Conservation (phyloP, 2,113 vertebrate genomes). For the Conger conger region DNA sequence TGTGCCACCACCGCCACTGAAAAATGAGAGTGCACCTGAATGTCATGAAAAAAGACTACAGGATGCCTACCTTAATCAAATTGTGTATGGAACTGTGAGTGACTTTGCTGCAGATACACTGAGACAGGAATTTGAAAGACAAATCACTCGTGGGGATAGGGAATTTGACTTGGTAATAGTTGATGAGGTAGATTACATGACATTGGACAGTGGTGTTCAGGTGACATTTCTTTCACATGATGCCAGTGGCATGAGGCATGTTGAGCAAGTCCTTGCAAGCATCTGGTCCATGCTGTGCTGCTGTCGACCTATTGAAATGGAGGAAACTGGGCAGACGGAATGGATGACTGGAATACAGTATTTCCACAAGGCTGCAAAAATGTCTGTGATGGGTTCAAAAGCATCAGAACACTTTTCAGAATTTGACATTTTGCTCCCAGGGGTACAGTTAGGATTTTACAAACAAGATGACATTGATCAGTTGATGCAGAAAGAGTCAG, state of each 20-base stretch:
- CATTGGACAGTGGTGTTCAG: conserved; percentile 48
- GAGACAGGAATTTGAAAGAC: too few species aligned
- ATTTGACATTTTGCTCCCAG: conserved; percentile 26
- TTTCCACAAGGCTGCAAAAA: conserved; percentile 34
- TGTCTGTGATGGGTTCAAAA: conserved; percentile 24
- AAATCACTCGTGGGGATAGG: conserved; percentile 27
- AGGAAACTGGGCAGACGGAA: too few species aligned
- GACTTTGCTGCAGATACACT: conserved; percentile 44
- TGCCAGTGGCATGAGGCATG: conserved; percentile 40
- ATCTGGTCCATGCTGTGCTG: conserved; percentile 40
- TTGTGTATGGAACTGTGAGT: conserved; percentile 45
- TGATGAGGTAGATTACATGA: conserved; percentile 54
- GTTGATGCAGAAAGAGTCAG: not conserved
- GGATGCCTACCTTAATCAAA: conserved; percentile 33
- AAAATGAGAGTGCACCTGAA: not conserved
- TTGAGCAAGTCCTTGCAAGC: conserved; percentile 40
- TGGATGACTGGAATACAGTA: conserved; percentile 34
- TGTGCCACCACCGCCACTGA: conserved; percentile 31
- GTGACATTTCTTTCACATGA: conserved; percentile 46
- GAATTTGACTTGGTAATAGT: conserved; percentile 46
- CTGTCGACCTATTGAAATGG: conserved; percentile 35
- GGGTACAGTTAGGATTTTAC: conserved; percentile 30
- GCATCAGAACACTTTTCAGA: conserved; percentile 13
- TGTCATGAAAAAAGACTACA: conserved; percentile 9
- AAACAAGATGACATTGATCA: conserved; percentile 29